A percentile compares a stretch with the other conserved stretches of the same genome.
Evolutionary conservation across 2,113 vertebrate species (phyloP).

Genomic region (Hydrochoerus hydrochaeris): DNA sequence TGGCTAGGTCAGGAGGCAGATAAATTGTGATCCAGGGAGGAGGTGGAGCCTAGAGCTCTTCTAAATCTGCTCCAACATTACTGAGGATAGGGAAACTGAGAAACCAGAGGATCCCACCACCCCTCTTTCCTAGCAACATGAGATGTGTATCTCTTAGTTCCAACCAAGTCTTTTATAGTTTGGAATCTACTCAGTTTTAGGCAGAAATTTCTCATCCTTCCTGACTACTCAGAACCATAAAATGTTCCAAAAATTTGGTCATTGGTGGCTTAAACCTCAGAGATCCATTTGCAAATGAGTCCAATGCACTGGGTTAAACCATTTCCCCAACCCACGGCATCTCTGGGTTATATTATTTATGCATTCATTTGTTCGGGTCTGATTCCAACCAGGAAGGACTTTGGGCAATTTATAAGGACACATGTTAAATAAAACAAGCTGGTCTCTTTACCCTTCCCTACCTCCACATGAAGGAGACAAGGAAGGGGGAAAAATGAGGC

Average conservation of each 20-base stretch:
- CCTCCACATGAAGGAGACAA: background rate
- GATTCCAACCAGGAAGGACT: slow-evolving; percentile 25
- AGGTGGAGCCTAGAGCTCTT: background rate
- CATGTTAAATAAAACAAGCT: slow-evolving; percentile 41
- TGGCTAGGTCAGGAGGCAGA: background rate
- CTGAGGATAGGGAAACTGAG: background rate
- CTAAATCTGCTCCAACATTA: background rate
- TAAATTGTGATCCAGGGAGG: too few species aligned
- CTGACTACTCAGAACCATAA: slow-evolving; percentile 62
- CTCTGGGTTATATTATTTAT: background rate
- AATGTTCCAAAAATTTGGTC: slow-evolving; percentile 20
- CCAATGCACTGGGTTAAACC: background rate
- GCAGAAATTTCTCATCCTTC: slow-evolving; percentile 49
- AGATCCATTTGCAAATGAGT: background rate
- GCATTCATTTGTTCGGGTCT: background rate
- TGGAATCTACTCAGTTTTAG: slow-evolving; percentile 20
- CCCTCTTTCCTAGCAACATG: background rate
- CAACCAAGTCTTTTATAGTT: background rate
- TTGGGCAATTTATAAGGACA: background rate
- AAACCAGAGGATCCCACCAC: background rate
- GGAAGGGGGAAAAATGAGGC: background rate
- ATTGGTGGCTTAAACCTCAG: slow-evolving; percentile 34
- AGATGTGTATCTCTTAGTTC: background rate
- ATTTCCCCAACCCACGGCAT: background rate
- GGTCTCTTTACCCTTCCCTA: background rate